phyloP scores from a whole-genome alignment of 2,888 invertebrate genomes.

The Pristionchus maxplancki region DNA sequence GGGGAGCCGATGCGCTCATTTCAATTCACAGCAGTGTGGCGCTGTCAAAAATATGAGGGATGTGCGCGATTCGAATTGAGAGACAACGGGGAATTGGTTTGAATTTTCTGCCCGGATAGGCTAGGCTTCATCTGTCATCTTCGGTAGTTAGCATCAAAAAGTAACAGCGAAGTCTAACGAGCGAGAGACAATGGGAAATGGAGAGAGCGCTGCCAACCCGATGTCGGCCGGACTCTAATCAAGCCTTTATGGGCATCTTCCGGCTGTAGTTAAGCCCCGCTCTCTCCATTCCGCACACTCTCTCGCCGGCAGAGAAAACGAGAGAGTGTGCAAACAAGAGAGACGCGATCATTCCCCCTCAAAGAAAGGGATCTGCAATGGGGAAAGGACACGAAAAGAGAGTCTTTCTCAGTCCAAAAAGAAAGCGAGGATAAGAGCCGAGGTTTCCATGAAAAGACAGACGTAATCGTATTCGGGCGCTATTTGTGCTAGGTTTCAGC shows the following conservation, averaged over 20 bases:
- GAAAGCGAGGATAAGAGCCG: background rate
- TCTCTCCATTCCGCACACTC: background rate
- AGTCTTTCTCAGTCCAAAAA: background rate
- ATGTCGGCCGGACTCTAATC: conserved; percentile 21
- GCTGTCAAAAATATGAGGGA: conserved; percentile 16
- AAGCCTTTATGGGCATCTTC: conserved; percentile 45
- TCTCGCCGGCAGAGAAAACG: background rate
- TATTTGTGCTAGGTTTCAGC: background rate
- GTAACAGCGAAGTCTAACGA: too few species aligned
- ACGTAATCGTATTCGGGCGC: background rate
- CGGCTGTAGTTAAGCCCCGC: background rate
- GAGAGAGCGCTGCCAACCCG: background rate
- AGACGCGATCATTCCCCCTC: background rate
- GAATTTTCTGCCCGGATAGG: background rate
- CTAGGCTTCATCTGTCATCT: too few species aligned
- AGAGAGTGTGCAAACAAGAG: background rate
- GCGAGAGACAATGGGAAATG: background rate
- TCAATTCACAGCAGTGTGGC: background rate
- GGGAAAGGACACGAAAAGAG: background rate
- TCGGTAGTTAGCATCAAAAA: too few species aligned
- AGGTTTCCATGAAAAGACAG: background rate
- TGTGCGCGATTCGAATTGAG: background rate
- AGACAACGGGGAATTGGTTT: background rate
- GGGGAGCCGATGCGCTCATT: background rate
- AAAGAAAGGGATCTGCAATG: background rate